phyloP scores from a whole-genome alignment of 2,888 invertebrate genomes.

The Drosophila buzzatii region DNA sequence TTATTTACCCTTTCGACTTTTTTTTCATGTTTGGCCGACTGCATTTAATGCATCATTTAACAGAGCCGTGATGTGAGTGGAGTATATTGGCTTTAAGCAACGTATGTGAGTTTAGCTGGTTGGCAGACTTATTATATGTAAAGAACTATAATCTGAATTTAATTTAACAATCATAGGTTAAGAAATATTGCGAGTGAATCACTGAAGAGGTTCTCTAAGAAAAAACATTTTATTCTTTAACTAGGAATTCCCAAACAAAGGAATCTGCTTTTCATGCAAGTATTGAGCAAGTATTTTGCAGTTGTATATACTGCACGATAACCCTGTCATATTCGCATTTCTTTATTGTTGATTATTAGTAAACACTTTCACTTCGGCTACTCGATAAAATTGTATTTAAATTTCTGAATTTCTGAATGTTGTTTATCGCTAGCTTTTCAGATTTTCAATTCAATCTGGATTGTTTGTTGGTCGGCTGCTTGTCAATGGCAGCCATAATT shows the following conservation, averaged over 20 bases:
- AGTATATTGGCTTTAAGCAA: not conserved
- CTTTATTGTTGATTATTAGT: conserved; percentile 16
- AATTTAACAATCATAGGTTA: too few species aligned
- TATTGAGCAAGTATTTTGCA: not conserved
- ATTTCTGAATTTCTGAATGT: conserved; percentile 8
- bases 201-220: too few species aligned
- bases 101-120: too few species aligned
- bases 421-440: conserved; percentile 23
- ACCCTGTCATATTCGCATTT: not conserved
- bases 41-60: conserved; percentile 44
- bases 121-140: too few species aligned
- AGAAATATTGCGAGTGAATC: too few species aligned
- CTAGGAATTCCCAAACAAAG: too few species aligned
- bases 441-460: conserved; percentile 11
- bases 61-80: not conserved
- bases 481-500: conserved; percentile 73
- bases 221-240: too few species aligned
- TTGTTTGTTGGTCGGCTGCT: conserved; percentile 23
- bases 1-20: conserved; percentile 31
- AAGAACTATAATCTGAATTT: too few species aligned
- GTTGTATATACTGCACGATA: not conserved
- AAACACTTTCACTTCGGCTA: conserved; percentile 39
- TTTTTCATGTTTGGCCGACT: not conserved
- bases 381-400: conserved; percentile 55
- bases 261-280: too few species aligned